phyloP scores from a whole-genome alignment of 2,888 invertebrate species.

The Lasioglossum vierecki region DNA sequence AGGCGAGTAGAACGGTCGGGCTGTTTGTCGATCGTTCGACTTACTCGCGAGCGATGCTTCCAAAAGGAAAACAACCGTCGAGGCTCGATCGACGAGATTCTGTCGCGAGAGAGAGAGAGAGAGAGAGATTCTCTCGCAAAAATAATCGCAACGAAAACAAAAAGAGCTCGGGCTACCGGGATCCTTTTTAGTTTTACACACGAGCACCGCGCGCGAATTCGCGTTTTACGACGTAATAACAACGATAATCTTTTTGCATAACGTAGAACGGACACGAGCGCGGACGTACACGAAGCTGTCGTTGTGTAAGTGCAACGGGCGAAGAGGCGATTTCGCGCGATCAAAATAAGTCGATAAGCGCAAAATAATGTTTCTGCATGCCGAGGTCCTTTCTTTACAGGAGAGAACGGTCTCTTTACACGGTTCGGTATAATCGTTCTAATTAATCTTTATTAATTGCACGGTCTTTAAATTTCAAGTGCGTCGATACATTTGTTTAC shows the following conservation, averaged over 20 bases:
- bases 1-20: neutral
- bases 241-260: neutral
- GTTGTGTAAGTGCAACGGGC: neutral
- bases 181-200: slow-evolving; percentile 11
- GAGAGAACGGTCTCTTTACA: neutral
- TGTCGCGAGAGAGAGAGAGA: neutral
- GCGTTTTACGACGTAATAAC: neutral
- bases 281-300: neutral
- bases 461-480: too few relatives aligned
- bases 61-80: slow-evolving; percentile 4
- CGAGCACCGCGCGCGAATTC: neutral
- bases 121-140: neutral
- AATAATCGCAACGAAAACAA: slow-evolving; percentile 9
- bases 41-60: slow-evolving; percentile 3
- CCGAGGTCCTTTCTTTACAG: neutral
- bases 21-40: slow-evolving; percentile 20
- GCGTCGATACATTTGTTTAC: too few relatives aligned
- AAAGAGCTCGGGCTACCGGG: neutral
- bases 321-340: neutral
- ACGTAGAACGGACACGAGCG: neutral
- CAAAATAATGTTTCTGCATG: neutral
- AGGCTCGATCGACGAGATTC: slow-evolving; percentile 15
- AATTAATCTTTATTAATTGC: neutral
- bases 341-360: neutral
- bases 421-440: neutral